Evolutionary conservation across 2,888 invertebrate species (phyloP).

Genomic region (Cecidostiba fungosa): DNA sequence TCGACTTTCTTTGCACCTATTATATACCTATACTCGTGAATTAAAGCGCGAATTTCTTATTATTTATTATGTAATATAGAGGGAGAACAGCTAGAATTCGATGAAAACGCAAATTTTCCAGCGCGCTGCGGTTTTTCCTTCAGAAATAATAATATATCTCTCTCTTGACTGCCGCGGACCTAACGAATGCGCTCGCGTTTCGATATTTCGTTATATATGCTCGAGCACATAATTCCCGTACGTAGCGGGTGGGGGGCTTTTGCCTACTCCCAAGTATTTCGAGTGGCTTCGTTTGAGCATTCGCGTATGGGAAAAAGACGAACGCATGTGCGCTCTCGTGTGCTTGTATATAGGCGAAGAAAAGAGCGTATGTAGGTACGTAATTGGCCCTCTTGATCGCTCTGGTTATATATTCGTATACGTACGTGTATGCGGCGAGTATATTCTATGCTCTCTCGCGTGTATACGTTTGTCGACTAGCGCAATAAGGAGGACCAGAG

Average conservation of each 20-base stretch:
- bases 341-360: conserved; percentile 46
- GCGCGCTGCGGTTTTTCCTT: conserved; percentile 35
- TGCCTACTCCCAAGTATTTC: conserved; percentile 55
- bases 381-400: conserved; percentile 80
- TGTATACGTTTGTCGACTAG: background rate
- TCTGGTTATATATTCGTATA: conserved; percentile 65
- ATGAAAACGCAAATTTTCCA: background rate
- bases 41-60: conserved; percentile 15
- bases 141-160: conserved; percentile 51
- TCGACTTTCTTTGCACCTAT: too few species aligned
- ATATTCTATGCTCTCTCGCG: background rate
- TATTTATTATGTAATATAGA: too few species aligned
- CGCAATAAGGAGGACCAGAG: conserved; percentile 62
- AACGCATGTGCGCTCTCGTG: conserved; percentile 67
- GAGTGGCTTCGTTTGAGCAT: conserved; percentile 71
- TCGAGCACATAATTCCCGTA: conserved; percentile 64
- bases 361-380: conserved; percentile 63
- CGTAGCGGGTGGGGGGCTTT: too few species aligned
- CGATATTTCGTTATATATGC: conserved; percentile 67
- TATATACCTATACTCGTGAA: background rate
- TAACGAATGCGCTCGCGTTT: conserved; percentile 67
- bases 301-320: conserved; percentile 67
- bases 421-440: conserved; percentile 46
- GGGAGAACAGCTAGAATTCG: too few species aligned
- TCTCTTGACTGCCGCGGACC: conserved; percentile 39